phyloP scores from a whole-genome alignment of 2,797 vertebrate genomes.

The Mus caroli region DNA sequence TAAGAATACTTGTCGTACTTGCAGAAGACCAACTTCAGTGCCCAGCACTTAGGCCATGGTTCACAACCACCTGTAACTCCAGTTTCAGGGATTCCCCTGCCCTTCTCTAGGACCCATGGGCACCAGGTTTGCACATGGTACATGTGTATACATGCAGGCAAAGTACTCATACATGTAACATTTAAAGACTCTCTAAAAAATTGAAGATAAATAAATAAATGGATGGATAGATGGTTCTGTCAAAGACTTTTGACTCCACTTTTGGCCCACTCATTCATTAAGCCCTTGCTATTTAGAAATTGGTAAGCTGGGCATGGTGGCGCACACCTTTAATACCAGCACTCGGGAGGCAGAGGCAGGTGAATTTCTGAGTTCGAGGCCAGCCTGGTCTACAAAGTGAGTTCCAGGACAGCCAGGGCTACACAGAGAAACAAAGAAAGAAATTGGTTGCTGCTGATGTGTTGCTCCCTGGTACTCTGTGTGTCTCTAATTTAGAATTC shows the following conservation, averaged over 20 bases:
- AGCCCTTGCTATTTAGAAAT: slow-evolving; percentile 25
- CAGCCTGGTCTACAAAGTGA: too few species aligned
- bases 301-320: background rate
- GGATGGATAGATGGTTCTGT: background rate
- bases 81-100: too few species aligned
- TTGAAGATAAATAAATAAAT: too few species aligned
- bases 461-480: background rate
- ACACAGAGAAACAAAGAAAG: background rate
- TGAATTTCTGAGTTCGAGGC: too few species aligned
- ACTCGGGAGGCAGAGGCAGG: background rate
- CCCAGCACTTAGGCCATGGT: background rate
- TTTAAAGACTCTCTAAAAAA: background rate
- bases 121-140: background rate
- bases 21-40: background rate
- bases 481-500: background rate
- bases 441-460: background rate
- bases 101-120: too few species aligned
- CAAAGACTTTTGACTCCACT: background rate
- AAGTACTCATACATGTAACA: background rate
- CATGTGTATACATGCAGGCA: background rate
- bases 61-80: background rate
- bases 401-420: too few species aligned
- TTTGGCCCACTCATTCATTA: slow-evolving; percentile 14
- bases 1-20: too few species aligned
- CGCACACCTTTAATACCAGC: too few species aligned